These are phyloP conservation scores for Syngnathus floridae DNA, from an alignment of 2,113 vertebrate species.

Conservation along the genomic window DNA sequence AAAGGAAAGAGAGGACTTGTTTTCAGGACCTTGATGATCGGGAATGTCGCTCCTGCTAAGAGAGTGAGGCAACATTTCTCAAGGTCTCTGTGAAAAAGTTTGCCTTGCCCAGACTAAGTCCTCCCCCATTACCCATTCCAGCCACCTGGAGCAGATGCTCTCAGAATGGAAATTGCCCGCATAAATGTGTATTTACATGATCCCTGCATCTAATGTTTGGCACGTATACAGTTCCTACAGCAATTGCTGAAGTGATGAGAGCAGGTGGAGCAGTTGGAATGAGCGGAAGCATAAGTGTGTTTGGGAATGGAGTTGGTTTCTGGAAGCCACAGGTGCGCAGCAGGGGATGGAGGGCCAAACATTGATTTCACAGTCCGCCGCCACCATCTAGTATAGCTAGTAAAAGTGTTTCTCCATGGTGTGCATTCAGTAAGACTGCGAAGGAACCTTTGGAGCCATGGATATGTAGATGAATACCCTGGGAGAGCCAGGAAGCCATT, in stretches of 20 bases:
- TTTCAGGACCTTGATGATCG: conserved; percentile 58
- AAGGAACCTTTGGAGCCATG: conserved; percentile 51
- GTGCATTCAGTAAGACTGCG: conserved; percentile 45
- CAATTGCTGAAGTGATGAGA: conserved; percentile 21
- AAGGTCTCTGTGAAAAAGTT: conserved; percentile 54
- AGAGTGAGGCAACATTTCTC: conserved; percentile 47
- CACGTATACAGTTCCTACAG: conserved; percentile 20
- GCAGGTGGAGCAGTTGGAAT: conserved; percentile 15
- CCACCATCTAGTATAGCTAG: conserved; percentile 44
- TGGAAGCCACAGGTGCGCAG: conserved; percentile 47
- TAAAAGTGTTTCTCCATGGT: conserved; percentile 48
- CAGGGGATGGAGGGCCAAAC: conserved; percentile 32
- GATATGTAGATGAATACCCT: conserved; percentile 62
- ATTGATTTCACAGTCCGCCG: conserved; percentile 60
- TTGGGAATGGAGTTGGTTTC: conserved; percentile 5
- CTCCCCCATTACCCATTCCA: neutral
- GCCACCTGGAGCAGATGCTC: conserved; percentile 37
- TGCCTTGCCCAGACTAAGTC: conserved; percentile 29
- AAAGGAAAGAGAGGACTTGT: conserved; percentile 24
- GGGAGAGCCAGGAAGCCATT: conserved; percentile 47
- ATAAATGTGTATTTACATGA: conserved; percentile 32
- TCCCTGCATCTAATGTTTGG: conserved; percentile 13
- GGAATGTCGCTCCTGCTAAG: conserved; percentile 33
- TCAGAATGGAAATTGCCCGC: conserved; percentile 36
- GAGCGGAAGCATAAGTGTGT: conserved; percentile 5